Percentiles rank a stretch among this genome's conserved stretches.
Conservation (phyloP, 2,888 invertebrate genomes). For the Scaptomyza cyrtandrae region DNA sequence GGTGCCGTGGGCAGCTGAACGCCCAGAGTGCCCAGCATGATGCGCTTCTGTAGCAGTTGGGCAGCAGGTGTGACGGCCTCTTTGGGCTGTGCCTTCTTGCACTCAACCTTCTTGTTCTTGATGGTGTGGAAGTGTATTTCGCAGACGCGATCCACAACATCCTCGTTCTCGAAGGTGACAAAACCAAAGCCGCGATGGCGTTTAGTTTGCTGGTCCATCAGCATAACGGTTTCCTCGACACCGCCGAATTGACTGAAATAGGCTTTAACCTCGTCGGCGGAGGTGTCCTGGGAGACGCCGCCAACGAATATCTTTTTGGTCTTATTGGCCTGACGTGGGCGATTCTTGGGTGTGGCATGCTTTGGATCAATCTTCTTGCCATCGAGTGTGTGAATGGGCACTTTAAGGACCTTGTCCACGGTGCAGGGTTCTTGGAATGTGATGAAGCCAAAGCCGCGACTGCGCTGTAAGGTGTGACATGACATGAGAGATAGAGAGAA, state of each 20-base stretch:
- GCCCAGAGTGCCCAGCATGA: conserved; percentile 88
- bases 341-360: conserved; percentile 95
- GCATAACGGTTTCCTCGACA: conserved; percentile 96
- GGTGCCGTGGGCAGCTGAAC: conserved; percentile 88
- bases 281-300: conserved; percentile 96
- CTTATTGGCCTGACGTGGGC: conserved; percentile 93
- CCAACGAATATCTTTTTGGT: conserved; percentile 97
- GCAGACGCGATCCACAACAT: conserved; percentile 96
- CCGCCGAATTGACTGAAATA: conserved; percentile 96
- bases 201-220: conserved; percentile 97
- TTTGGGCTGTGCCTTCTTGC: conserved; percentile 96
- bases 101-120: conserved; percentile 95
- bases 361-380: conserved; percentile 97
- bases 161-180: conserved; percentile 96
- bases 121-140: conserved; percentile 97
- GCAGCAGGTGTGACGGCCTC: conserved; percentile 92
- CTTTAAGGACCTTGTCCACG: conserved; percentile 95
- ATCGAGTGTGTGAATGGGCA: conserved; percentile 95
- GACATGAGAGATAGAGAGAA: not conserved
- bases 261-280: conserved; percentile 94
- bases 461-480: conserved; percentile 88
- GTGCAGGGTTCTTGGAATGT: conserved; percentile 96
- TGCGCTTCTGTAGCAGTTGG: conserved; percentile 88
- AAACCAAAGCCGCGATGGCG: conserved; percentile 96
- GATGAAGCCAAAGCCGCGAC: conserved; percentile 96